Evolutionary conservation across 2,113 vertebrate genomes (phyloP), one percentile per base, ranked within the genome.

Genomic region (Hyperoodon ampullatus): DNA sequence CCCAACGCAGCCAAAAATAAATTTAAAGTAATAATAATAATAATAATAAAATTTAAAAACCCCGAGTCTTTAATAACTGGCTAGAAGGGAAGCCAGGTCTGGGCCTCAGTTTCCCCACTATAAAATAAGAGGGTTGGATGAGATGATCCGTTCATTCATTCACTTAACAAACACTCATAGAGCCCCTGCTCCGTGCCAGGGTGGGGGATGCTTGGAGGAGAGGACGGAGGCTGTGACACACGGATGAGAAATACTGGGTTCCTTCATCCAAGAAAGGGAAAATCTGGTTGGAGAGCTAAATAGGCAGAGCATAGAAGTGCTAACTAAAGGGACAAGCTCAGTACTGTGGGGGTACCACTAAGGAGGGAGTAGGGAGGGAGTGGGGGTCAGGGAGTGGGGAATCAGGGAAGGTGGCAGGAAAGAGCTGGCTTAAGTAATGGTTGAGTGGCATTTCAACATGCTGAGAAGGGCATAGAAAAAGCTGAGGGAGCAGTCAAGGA

Each of bases 391-490:
- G 71, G 60, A 24, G 42, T 26, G 0, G 39, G 82, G 42, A 5
- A 50, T 53, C 66, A 61, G 81, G 66, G 39, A 94, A 91, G 50
- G 30, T 30, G 39, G 66, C 35, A 53, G 33, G 53, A 47, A 86
- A 93, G 60, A 97, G n/a, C 58, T 33, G 16, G 61, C 33, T 24
- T 78, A 75, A 87, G 30, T 65, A 88, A 85, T 42, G n/a, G 21
- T 68, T 58, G 63, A 96, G 42, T 85, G 60, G 80, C 82, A 84
- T 95, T 89, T 94, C 58, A 75, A 66, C 66, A 96, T 86, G 35
- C 35, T 30, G 14, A 93, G 33, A 77, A 88, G 47, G 70, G 35
- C 83, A 60, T 23, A 88, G 47, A 80, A 42, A 84, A 88, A 84
- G 60, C 70, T 24, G 21, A 90, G 26, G 33, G 63, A 58, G 33